Evolutionary conservation across 2,888 invertebrate species (phyloP), one percentile per base, ranked within the genome.

Genomic region (Mesoligia furuncula): DNA sequence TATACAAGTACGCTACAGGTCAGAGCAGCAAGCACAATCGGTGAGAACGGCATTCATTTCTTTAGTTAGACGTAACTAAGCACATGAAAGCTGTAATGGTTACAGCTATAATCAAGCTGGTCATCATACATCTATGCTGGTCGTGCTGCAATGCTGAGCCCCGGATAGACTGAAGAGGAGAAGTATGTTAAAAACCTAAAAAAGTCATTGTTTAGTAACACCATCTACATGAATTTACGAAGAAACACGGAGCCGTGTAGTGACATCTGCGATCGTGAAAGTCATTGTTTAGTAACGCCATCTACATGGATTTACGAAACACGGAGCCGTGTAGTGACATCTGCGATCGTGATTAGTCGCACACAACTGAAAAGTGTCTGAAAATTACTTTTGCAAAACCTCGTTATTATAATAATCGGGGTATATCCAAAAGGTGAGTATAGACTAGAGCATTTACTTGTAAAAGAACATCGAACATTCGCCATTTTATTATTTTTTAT

Each of bases 171-270:
- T 39, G 39, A 65, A n/a, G 65, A 24, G 15, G 65, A 24, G 8
- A 65, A 39, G n/a, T 39, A 15, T 39, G 39, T 9, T 39, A n/a
- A n/a, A 42, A n/a, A 9, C 39, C 0, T 20, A n/a, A 42, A 42
- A n/a, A 42, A 27, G 27, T 31, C 27, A 13, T 48, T 13, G 13
- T 45, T 67, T 31, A 48, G 8, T 36, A 72, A 54, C 54, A 54
- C 73, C 73, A 72, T 73, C 72, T n/a, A 72, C 5, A 17, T 54
- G 24, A 13, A 5, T 39, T 31, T 54, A 17, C 39, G 8, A 54
- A 54, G 17, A 73, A 69, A 51, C 27, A 31, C 17, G 24, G 11
- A n/a, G n/a, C n/a, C n/a, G n/a, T n/a, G n/a, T n/a, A n/a, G n/a
- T n/a, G n/a, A n/a, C n/a, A n/a, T n/a, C n/a, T n/a, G n/a, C n/a